phyloP scores from a whole-genome alignment of 1,140 invertebrate genomes.

The Zophobas morio region DNA sequence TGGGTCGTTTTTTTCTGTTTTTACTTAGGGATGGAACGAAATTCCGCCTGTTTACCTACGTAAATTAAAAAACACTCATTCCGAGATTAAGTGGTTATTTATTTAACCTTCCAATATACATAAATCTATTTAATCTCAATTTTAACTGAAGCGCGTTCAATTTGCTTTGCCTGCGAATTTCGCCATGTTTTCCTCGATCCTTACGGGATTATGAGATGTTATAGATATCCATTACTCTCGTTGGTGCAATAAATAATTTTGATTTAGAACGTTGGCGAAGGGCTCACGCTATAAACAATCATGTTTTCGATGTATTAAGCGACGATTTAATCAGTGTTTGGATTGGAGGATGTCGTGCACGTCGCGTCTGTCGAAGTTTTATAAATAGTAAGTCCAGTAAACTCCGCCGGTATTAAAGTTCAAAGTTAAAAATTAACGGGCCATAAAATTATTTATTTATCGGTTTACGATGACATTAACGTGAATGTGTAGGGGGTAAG shows the following conservation, averaged over 20 bases:
- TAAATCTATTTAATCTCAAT: not conserved
- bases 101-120: no score
- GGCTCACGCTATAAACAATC: slow-evolving; percentile 7
- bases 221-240: slow-evolving; percentile 12
- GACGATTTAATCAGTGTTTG: not conserved
- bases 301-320: not conserved
- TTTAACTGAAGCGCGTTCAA: not conserved
- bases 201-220: slow-evolving; percentile 19
- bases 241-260: slow-evolving; percentile 19
- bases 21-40: no score
- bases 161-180: not conserved
- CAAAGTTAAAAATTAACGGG: slow-evolving; percentile 4
- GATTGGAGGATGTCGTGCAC: not conserved
- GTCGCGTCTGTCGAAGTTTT: not conserved
- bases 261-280: slow-evolving; percentile 12
- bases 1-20: no score
- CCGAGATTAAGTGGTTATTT: no score
- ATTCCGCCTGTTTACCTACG: no score
- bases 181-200: not conserved
- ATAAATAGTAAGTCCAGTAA: not conserved
- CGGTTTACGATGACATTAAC: not conserved
- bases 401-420: not conserved
- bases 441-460: slow-evolving; percentile 20
- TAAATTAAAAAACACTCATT: no score
- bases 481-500: not conserved